Base-by-base conservation (phyloP, 2,113 vertebrate species). In the Hippocampus mohnikei region DNA sequence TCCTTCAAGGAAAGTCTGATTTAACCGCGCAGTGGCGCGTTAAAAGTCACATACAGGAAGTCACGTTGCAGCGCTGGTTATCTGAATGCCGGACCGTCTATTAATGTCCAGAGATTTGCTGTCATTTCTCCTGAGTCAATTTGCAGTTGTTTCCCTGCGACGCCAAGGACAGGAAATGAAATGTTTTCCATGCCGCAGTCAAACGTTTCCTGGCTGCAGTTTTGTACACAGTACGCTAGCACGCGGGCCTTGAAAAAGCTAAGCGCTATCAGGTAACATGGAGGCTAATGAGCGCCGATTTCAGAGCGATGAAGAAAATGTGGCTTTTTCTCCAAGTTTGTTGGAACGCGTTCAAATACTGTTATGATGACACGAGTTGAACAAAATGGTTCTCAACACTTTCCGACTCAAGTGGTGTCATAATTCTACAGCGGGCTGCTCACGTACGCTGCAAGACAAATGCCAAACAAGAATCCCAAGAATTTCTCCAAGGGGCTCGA, bases 401-500 rank as follows among this genome's bases (percentile, higher is more conserved):
- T 56, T 56, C 55, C n/a, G 8, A 23, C 23, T 56, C 23, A 56
- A 23, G 21, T 23, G 55, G n/a, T 56, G n/a, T 56, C 10, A 56
- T 56, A 56, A 56, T 56, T 56, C 23, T 25, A 56, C 11, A 2
- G 59, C 7, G 15, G 29, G 29, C 59, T 61, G 27, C 13, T 37
- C 27, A 20, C 59, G 15, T 61, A 37, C 59, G 59, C 59, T 37
- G 42, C 42, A 13, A 60, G 48, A 87, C 60, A 88, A 78, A 82
- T 85, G 83, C 81, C 63, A 75, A 65, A 13, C 70, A 88, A 88
- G 85, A 82, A 89, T 91, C 63, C 73, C 75, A 84, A 78, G 87
- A 88, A 92, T 92, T 90, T 87, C 74, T 90, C 82, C 76, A 79
- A 56, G 83, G 75, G 85, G 81, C 79, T 80, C 12, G 69, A 77